Evolutionary conservation across 2,888 invertebrate genomes (phyloP), one percentile per base, ranked within the genome.

Genomic region (Drymonia ruficornis): DNA sequence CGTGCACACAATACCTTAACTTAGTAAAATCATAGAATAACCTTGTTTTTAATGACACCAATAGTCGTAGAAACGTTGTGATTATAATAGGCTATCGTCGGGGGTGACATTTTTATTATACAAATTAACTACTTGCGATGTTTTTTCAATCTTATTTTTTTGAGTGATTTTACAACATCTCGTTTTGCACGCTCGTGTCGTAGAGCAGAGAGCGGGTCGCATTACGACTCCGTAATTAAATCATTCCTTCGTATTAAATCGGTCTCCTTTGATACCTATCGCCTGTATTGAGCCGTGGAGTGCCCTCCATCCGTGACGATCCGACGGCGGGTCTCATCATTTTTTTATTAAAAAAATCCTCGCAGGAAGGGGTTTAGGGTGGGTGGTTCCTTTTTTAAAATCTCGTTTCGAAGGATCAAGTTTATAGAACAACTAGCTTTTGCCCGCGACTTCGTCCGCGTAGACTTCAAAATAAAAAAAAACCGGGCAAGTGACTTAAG

Each of bases 181-280:
- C 55, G 40, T 53, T 57, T 66, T 50, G 64, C 68, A 45, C 52
- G 61, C 64, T 28, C 61, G 61, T 60, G 70, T 65, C 68, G 63
- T 63, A 56, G 65, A 67, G 67, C 71, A 65, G 65, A 64, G 61
- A 62, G 63, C 63, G 72, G 80, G 74, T 86, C 86, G 81, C 81
- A 84, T 84, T 84, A 80, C 80, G 83, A 80, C 80, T 83, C 79
- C 75, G 81, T 85, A 86, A 86, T 87, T 86, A 87, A 87, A 87
- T 86, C 83, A 86, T 84, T 83, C 81, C 83, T 83, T 76, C 72
- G 84, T 83, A 85, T 84, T 86, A 86, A 85, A 83, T 81, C 83
- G 75, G 73, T 63, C 72, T 77, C 77, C 76, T 84, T 84, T 83
- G 81, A 82, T 77, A 82, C 76, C 75, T 77, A 82, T 83, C 80